phyloP scores from a whole-genome alignment of 1,140 invertebrate genomes.

The Drosophila fuyamai region DNA sequence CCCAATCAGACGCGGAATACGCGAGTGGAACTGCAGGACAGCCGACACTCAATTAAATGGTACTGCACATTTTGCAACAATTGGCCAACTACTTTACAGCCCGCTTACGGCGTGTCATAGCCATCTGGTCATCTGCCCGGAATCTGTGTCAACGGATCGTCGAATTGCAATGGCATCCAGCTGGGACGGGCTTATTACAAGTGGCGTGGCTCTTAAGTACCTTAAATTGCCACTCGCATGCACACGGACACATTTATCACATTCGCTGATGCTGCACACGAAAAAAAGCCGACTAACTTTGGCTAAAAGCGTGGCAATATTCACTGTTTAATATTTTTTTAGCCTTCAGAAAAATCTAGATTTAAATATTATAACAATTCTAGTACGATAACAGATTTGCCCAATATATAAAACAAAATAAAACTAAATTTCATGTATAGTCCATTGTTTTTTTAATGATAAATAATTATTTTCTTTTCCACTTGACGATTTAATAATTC shows the following conservation, averaged over 20 bases:
- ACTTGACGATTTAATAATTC: too few relatives aligned
- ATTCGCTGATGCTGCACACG: constrained; percentile 3
- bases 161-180: constrained; percentile 21
- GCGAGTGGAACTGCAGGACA: constrained; percentile 15
- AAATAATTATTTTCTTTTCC: too few relatives aligned
- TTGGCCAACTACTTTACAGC: constrained; percentile 43
- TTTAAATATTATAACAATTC: too few relatives aligned
- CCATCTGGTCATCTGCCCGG: constrained; percentile 15
- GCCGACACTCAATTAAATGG: constrained; percentile 63
- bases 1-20: constrained; percentile 47
- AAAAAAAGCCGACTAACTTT: not conserved
- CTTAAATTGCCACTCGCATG: constrained; percentile 63
- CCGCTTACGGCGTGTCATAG: constrained; percentile 8
- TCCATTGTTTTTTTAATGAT: too few relatives aligned
- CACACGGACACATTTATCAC: constrained; percentile 24
- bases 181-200: constrained; percentile 60
- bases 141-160: constrained; percentile 67
- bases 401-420: too few relatives aligned
- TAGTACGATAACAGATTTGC: too few relatives aligned
- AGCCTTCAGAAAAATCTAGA: too few relatives aligned
- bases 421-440: too few relatives aligned
- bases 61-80: constrained; percentile 38
- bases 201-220: constrained; percentile 64
- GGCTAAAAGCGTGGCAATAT: too few relatives aligned
- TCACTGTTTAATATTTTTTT: too few relatives aligned